These are phyloP conservation scores for Eumaeus atala DNA, from an alignment of 1,140 invertebrate genomes.

Conservation along the genomic window DNA sequence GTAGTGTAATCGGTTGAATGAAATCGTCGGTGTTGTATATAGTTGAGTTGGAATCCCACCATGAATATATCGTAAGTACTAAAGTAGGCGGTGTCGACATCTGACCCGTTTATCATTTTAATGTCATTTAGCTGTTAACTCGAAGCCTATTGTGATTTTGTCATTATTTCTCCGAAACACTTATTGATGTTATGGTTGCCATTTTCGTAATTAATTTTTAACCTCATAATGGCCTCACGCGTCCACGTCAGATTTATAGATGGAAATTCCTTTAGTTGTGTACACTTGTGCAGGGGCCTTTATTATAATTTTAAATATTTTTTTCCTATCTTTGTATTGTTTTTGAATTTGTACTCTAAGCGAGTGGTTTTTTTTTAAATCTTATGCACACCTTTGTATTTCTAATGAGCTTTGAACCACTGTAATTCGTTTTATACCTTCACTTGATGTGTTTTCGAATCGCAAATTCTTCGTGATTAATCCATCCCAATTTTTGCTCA, in stretches of 20 bases:
- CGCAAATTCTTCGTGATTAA: background rate
- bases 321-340: background rate
- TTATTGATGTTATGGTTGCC: slow-evolving; percentile 16
- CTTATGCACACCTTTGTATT: slow-evolving; percentile 6
- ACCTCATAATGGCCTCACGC: slow-evolving; percentile 16
- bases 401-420: slow-evolving; percentile 4
- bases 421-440: slow-evolving; percentile 2
- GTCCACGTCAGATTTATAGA: slow-evolving; percentile 19
- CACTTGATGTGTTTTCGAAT: slow-evolving; percentile 5
- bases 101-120: slow-evolving; percentile 54
- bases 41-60: slow-evolving; percentile 71
- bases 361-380: slow-evolving; percentile 7
- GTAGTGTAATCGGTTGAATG: slow-evolving; percentile 66
- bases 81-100: slow-evolving; percentile 66
- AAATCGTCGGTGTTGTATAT: slow-evolving; percentile 72
- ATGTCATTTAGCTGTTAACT: slow-evolving; percentile 59
- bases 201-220: slow-evolving; percentile 9
- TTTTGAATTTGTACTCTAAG: background rate
- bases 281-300: slow-evolving; percentile 1
- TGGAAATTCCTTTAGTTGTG: slow-evolving; percentile 6
- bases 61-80: slow-evolving; percentile 68
- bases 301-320: background rate
- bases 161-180: slow-evolving; percentile 44
- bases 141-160: slow-evolving; percentile 69
- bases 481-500: slow-evolving; percentile 18